These are phyloP conservation scores for Philereme transversata DNA, from an alignment of 2,888 invertebrate genomes.

Conservation along the genomic window DNA sequence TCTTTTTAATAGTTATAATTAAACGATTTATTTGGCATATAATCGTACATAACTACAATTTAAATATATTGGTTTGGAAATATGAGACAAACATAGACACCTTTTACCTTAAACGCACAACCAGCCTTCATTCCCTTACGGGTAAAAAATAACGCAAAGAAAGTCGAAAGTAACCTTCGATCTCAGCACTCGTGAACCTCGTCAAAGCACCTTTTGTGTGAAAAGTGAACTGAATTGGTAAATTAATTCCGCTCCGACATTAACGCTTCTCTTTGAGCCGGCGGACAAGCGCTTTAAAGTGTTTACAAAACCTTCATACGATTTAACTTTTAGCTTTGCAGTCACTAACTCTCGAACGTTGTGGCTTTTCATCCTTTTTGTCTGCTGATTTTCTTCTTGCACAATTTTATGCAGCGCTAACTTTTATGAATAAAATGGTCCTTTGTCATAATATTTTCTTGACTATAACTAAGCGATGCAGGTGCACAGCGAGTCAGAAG, in stretches of 20 bases:
- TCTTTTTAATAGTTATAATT: no score
- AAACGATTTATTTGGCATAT: no score
- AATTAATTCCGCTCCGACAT: slow-evolving; percentile 61
- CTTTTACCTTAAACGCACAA: no score
- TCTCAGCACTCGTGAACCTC: slow-evolving; percentile 47
- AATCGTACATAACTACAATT: no score
- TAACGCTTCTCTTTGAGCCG: slow-evolving; percentile 55
- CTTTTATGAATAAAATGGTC: slow-evolving; percentile 29
- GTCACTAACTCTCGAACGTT: slow-evolving; percentile 17
- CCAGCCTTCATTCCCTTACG: neutral
- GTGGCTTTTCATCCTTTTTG: slow-evolving; percentile 13
- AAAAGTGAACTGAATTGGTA: slow-evolving; percentile 62
- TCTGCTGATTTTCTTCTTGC: slow-evolving; percentile 18
- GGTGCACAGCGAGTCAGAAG: slow-evolving; percentile 47
- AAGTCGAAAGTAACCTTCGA: slow-evolving; percentile 34
- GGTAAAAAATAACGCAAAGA: neutral
- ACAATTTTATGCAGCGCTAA: slow-evolving; percentile 24
- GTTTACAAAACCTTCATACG: slow-evolving; percentile 48
- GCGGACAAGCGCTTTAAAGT: slow-evolving; percentile 56
- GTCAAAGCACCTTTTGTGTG: slow-evolving; percentile 64
- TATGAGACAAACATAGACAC: no score
- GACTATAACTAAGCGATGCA: slow-evolving; percentile 48
- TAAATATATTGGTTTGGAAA: no score
- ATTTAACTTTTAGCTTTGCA: slow-evolving; percentile 37
- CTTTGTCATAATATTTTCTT: slow-evolving; percentile 40